Conservation (phyloP, 2,797 vertebrate genomes). For the Rachycentron canadum region DNA sequence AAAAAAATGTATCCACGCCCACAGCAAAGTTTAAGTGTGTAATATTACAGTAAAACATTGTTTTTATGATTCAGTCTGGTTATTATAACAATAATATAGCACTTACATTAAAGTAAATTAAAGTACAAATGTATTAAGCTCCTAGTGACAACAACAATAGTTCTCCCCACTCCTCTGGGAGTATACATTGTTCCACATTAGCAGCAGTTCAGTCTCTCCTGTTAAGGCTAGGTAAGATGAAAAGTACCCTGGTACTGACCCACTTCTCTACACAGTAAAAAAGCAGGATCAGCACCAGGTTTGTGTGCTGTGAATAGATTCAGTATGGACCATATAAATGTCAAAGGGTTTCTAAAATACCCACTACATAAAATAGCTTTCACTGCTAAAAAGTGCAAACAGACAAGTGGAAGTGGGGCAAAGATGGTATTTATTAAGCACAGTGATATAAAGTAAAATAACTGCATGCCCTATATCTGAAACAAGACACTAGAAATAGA, state of each 20-base stretch:
- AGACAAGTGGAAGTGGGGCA: neutral
- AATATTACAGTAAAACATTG: neutral
- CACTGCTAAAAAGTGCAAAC: neutral
- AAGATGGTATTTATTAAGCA: neutral
- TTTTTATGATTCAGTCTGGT: neutral
- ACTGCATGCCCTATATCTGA: neutral
- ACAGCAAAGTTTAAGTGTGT: neutral
- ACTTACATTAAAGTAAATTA: neutral
- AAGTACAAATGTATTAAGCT: neutral
- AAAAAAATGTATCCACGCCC: too few relatives aligned
- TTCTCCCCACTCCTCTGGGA: neutral
- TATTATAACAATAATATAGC: neutral
- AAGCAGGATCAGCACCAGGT: constrained; percentile 17
- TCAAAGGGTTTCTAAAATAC: neutral
- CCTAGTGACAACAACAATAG: neutral
- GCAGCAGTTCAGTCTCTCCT: neutral
- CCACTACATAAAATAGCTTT: neutral
- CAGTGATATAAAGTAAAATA: neutral
- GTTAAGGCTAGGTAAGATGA: constrained; percentile 4
- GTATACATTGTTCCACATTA: neutral
- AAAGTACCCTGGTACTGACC: constrained; percentile 18
- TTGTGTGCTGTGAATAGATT: constrained; percentile 10
- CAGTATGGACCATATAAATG: neutral
- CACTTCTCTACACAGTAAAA: constrained; percentile 15
- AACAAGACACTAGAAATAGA: neutral